Evolutionary conservation across 2,888 invertebrate species (phyloP).

Genomic region (Steinernema hermaphroditum): DNA sequence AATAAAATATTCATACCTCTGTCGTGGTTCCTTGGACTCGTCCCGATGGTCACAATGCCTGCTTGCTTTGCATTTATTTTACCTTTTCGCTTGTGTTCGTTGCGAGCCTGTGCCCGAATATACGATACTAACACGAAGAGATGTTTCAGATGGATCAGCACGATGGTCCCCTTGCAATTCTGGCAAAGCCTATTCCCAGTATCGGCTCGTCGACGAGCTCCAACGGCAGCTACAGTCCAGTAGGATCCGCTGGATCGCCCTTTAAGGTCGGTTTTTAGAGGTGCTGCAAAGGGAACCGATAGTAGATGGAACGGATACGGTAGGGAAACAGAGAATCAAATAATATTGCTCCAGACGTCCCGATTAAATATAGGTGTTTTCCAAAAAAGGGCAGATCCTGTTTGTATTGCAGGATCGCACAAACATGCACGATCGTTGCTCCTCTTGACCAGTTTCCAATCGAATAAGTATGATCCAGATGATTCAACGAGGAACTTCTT

Average conservation of each 20-base stretch:
- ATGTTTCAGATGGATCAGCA: neutral
- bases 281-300: too few relatives aligned
- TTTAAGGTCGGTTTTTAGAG: constrained; percentile 4
- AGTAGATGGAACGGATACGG: too few relatives aligned
- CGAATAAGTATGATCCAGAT: too few relatives aligned
- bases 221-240: neutral
- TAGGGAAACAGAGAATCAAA: too few relatives aligned
- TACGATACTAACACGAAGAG: neutral
- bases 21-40: neutral
- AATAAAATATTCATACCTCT: constrained; percentile 3
- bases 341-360: too few relatives aligned
- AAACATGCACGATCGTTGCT: too few relatives aligned
- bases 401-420: too few relatives aligned
- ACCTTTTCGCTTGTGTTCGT: neutral
- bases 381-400: too few relatives aligned
- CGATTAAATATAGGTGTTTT: too few relatives aligned
- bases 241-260: neutral
- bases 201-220: constrained; percentile 5
- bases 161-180: neutral
- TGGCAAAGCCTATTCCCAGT: neutral
- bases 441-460: too few relatives aligned
- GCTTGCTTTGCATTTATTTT: neutral
- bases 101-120: neutral
- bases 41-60: neutral
- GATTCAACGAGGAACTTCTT: too few relatives aligned